Percentiles rank a stretch among this genome's conserved stretches.
Conservation (phyloP, 64 coral and sea anemone genomes). For the Actinia tenebrosa region DNA sequence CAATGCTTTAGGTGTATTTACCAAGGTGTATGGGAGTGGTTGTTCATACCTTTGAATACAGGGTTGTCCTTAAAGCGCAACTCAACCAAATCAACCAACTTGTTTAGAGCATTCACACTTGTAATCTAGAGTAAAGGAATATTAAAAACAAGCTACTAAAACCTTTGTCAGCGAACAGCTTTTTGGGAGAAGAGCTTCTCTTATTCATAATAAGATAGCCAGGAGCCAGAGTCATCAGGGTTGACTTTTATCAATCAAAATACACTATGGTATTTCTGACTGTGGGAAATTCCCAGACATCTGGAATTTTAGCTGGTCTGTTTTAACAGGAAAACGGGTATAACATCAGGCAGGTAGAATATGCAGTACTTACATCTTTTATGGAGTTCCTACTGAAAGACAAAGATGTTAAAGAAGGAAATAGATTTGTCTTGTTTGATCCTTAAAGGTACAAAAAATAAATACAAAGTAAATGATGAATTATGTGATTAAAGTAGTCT, state of each 20-base stretch:
- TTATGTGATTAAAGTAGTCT: neutral
- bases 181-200: no score
- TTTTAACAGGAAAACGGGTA: no score
- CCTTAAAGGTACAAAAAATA: neutral
- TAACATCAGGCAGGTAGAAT: no score
- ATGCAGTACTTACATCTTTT: conserved; percentile 47
- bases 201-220: no score
- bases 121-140: conserved; percentile 36
- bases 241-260: no score
- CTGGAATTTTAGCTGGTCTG: no score
- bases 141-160: neutral
- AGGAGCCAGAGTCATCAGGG: no score
- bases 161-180: no score
- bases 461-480: neutral
- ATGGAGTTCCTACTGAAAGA: conserved; percentile 69
- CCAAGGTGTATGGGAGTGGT: no score
- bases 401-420: conserved; percentile 55
- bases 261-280: no score
- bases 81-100: conserved; percentile 40
- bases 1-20: no score
- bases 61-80: conserved; percentile 62
- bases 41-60: conserved; percentile 64
- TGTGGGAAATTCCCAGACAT: no score
- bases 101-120: conserved; percentile 81
- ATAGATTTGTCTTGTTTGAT: neutral